Evolutionary conservation across 1,140 invertebrate species (phyloP).

Genomic region (Eulimnadia texana): DNA sequence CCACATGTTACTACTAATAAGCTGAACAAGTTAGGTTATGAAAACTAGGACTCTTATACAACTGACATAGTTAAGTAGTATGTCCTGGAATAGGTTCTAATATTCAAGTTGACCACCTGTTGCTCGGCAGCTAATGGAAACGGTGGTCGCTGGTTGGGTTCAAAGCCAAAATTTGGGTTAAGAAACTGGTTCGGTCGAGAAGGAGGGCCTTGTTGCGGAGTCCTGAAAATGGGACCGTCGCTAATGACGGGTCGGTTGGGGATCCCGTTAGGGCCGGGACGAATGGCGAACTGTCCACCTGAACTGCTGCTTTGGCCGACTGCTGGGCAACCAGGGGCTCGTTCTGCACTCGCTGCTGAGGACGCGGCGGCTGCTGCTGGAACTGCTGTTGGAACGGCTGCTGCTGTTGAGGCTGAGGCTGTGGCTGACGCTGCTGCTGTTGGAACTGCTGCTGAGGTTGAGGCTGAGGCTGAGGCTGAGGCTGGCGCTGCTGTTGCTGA

Average conservation of each 20-base stretch:
- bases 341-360: neutral
- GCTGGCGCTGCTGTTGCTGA: no score
- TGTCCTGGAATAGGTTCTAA: no score
- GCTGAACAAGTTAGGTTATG: no score
- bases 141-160: neutral
- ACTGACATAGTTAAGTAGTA: no score
- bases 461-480: neutral
- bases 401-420: neutral
- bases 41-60: no score
- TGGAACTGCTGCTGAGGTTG: neutral
- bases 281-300: neutral
- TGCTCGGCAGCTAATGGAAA: neutral
- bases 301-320: neutral
- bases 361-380: neutral
- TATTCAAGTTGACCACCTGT: neutral
- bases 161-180: neutral
- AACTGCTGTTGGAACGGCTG: neutral
- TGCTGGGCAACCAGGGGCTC: neutral
- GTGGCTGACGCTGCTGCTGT: neutral
- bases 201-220: neutral
- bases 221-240: neutral
- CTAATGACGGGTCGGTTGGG: neutral
- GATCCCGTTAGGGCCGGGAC: neutral
- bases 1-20: no score
- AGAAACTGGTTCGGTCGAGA: neutral